A percentile compares a stretch with the other conserved stretches of the same genome.
phyloP scores from a whole-genome alignment of 2,797 vertebrate species.

The Cirrhinus molitorella region DNA sequence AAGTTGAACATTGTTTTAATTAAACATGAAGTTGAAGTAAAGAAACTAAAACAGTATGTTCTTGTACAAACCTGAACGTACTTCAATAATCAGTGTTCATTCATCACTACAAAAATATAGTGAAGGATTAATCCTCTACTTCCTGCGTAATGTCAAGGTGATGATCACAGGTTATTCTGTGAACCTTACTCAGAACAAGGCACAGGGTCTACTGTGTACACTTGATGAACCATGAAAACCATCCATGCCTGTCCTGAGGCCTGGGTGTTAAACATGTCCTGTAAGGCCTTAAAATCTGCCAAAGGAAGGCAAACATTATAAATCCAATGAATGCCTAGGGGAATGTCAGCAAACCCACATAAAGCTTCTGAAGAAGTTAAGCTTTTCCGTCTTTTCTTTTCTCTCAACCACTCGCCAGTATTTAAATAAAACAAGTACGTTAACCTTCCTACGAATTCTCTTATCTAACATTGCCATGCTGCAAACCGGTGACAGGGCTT shows the following conservation, averaged over 20 bases:
- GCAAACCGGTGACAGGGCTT: constrained; percentile 1
- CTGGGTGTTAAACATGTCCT: constrained; percentile 21
- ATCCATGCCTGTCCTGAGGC: constrained; percentile 32
- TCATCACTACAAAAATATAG: too few species aligned
- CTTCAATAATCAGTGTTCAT: too few species aligned
- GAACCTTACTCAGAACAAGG: neutral
- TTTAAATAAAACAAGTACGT: neutral
- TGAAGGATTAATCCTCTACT: too few species aligned
- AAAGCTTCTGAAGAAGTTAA: neutral
- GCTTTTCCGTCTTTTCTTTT: neutral
- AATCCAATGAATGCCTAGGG: constrained; percentile 4
- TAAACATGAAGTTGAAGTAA: too few species aligned
- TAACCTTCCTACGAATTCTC: neutral
- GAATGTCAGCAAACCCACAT: neutral
- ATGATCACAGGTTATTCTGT: constrained; percentile 1
- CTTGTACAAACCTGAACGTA: too few species aligned
- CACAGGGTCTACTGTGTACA: constrained; percentile 8
- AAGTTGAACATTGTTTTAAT: too few species aligned
- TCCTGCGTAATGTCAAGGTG: neutral
- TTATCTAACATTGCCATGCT: neutral
- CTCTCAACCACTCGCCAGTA: neutral
- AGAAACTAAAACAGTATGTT: too few species aligned
- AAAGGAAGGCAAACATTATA: constrained; percentile 27
- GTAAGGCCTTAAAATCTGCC: constrained; percentile 13
- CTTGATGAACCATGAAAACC: constrained; percentile 33